These are phyloP conservation scores for Taurulus bubalis DNA, from an alignment of 2,113 vertebrate genomes.

Conservation along the genomic window DNA sequence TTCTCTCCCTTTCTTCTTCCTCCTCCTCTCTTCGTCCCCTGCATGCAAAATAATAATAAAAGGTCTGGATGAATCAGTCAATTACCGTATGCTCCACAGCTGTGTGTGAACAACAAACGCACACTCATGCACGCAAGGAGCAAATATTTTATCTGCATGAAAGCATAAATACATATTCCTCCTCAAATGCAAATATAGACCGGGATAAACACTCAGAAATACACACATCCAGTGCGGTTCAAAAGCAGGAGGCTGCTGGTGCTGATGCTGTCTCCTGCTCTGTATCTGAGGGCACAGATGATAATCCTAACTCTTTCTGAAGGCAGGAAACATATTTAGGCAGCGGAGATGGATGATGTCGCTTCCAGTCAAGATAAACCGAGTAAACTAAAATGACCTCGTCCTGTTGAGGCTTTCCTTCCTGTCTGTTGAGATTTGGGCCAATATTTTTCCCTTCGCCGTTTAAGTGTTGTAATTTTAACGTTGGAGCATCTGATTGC, in stretches of 20 bases:
- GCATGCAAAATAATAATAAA: conserved; percentile 48
- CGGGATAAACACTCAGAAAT: neutral
- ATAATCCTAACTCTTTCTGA: conserved; percentile 36
- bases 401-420: neutral
- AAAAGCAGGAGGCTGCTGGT: conserved; percentile 19
- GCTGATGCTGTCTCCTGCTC: conserved; percentile 30
- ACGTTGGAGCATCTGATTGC: conserved; percentile 17
- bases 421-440: neutral
- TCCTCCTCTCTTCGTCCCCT: conserved; percentile 25
- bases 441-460: neutral
- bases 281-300: conserved; percentile 42
- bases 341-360: conserved; percentile 41
- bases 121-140: neutral
- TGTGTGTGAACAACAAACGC: conserved; percentile 16
- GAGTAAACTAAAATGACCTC: conserved; percentile 18
- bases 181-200: conserved; percentile 27
- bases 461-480: neutral
- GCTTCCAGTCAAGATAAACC: conserved; percentile 20
- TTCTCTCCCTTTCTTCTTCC: neutral
- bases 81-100: conserved; percentile 60
- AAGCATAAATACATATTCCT: conserved; percentile 11
- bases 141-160: conserved; percentile 19
- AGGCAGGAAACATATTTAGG: conserved; percentile 49
- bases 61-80: conserved; percentile 65
- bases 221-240: neutral